Base-by-base conservation (phyloP, 2,797 vertebrate genomes). In the Hippocampus kuda region DNA sequence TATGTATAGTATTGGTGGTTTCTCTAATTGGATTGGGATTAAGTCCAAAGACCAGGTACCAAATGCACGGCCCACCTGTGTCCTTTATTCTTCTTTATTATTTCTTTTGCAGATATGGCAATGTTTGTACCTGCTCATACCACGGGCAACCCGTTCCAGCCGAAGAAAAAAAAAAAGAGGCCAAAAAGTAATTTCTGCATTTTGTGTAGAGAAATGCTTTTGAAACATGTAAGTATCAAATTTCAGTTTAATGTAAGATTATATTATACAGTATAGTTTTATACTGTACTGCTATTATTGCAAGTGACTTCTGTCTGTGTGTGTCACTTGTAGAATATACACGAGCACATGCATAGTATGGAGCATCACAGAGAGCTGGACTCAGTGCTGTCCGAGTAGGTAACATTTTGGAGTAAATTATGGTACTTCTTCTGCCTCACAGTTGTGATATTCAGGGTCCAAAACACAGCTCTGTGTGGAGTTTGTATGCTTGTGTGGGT, bases 301-400 rank as follows among this genome's bases (percentile, higher is more conserved):
- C 24, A 34, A 38, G 12, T 61, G 12, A 63, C 6, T 9, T 63
- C 7, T 16, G 44, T 65, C 3, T 34, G 1, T 34, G 15, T 63
- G 38, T 65, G 63, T 49, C 41, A 54, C 34, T 26, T 73, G 3
- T 77, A 91, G 90, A 63, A 77, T 0, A 59, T 1, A 5, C 82
- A 81, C 0, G 34, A 69, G 0, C 90, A 91, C 65, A 44, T 83
- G 56, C 87, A 89, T 1, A 44, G 85, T 46, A 51, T 84, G 66
- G 4, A 9, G 2, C 90, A 91, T 71, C 89, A 88, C 80, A 60
- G 2, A 65, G 68, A 80, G 70, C 77, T 88, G 77, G 81, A 87
- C 27, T 8, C n/a, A 0, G 44, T 72, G 59, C 42, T 84, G 79
- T 86, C 82, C 73, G 79, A 62, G 90, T 89, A 67, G 84, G 89